phyloP scores from a whole-genome alignment of 2,113 vertebrate species.

The Zosterops hypoxanthus region DNA sequence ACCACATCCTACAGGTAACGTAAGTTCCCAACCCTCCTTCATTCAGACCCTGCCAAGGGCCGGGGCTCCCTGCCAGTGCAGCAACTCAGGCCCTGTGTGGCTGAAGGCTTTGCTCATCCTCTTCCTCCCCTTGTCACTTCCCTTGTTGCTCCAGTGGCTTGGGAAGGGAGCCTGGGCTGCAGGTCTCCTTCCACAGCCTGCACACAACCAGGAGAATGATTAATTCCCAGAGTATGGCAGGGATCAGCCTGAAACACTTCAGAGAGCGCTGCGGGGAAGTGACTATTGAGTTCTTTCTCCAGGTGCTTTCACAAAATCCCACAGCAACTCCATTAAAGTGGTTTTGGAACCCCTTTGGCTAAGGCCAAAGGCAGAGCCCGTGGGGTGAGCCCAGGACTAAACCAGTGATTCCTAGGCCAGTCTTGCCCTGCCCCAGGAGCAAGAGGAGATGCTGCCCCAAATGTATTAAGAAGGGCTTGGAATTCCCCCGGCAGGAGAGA shows the following conservation, averaged over 20 bases:
- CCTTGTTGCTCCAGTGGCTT: accelerated
- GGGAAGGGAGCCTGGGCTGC: accelerated
- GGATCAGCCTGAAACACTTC: neutral
- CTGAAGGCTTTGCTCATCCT: neutral
- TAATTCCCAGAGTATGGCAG: accelerated
- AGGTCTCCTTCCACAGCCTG: neutral
- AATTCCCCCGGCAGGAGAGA: neutral
- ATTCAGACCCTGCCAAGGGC: neutral
- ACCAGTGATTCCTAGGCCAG: neutral
- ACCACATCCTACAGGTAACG: accelerated
- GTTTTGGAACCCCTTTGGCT: neutral
- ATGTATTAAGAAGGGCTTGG: too few relatives aligned
- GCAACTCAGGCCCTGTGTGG: accelerated
- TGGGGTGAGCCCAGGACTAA: neutral
- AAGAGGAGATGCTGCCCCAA: accelerated
- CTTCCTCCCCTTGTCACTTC: accelerated
- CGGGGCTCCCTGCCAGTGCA: accelerated
- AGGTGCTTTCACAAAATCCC: neutral
- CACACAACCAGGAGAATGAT: accelerated
- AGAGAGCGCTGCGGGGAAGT: neutral
- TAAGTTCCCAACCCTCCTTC: accelerated
- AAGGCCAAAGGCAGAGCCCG: neutral
- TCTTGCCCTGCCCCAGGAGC: accelerated
- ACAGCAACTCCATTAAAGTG: accelerated
- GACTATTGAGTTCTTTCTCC: too few relatives aligned